Percentiles rank a stretch among this genome's conserved stretches.
phyloP scores from a whole-genome alignment of 2,113 vertebrate genomes.

The Oxyura jamaicensis region DNA sequence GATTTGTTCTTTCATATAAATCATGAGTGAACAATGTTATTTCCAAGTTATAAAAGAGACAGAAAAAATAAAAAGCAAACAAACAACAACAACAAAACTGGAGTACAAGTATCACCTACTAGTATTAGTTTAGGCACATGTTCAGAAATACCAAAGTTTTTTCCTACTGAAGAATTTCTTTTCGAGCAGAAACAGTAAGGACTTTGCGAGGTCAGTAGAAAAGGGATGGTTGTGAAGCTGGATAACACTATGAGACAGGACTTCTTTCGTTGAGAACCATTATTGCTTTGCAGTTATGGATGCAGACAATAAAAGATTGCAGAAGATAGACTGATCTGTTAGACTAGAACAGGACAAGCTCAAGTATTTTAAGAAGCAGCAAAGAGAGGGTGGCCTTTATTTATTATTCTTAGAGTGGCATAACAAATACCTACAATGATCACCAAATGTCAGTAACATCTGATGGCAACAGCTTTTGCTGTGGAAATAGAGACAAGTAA shows the following conservation, averaged over 20 bases:
- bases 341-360: constrained; percentile 1
- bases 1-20: background rate
- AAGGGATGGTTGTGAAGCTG: background rate
- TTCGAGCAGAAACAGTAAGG: background rate
- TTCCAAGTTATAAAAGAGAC: background rate
- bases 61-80: background rate
- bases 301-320: background rate
- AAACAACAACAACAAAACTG: background rate
- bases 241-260: background rate
- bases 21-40: background rate
- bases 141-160: background rate
- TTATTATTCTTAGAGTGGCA: background rate
- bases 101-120: background rate
- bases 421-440: background rate
- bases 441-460: constrained; percentile 13
- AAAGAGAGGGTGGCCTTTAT: constrained; percentile 9
- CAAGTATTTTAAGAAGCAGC: constrained; percentile 5
- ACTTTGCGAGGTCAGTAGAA: background rate
- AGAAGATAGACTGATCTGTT: background rate
- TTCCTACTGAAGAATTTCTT: background rate
- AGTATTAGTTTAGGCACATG: background rate
- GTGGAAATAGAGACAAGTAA: background rate
- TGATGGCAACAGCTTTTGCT: constrained; percentile 1
- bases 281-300: background rate
- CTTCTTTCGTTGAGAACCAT: background rate